A percentile compares a stretch with the other conserved stretches of the same genome.
These are phyloP conservation scores for Temnothorax unifasciatus DNA, from an alignment of 2,888 invertebrate species.

Conservation along the genomic window DNA sequence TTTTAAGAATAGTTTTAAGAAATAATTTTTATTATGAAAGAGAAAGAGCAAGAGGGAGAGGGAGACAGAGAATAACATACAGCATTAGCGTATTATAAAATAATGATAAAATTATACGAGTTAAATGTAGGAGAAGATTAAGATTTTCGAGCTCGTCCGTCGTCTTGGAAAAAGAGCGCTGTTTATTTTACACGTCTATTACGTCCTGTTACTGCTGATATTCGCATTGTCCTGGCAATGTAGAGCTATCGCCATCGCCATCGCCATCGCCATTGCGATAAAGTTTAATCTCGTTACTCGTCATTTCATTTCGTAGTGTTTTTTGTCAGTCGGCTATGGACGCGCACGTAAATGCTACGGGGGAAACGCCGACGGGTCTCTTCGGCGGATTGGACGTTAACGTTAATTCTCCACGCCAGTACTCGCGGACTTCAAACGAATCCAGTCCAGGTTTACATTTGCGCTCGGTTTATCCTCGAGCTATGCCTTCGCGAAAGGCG, in stretches of 20 bases:
- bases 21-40: background rate
- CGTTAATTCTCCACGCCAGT: conserved; percentile 53
- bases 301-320: conserved; percentile 45
- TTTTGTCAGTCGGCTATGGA: conserved; percentile 12
- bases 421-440: conserved; percentile 57
- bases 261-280: conserved; percentile 9
- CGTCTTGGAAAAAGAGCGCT: conserved; percentile 2
- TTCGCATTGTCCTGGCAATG: conserved; percentile 24
- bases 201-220: conserved; percentile 31
- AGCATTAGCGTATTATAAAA: background rate
- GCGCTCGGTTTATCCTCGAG: conserved; percentile 24
- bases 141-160: background rate
- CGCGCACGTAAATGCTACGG: conserved; percentile 11
- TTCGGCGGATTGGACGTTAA: conserved; percentile 50
- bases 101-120: conserved; percentile 18
- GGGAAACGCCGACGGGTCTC: conserved; percentile 13
- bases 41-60: background rate
- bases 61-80: background rate
- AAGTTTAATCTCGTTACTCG: conserved; percentile 44
- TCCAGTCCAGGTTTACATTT: conserved; percentile 29
- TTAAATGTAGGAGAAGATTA: background rate
- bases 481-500: conserved; percentile 42
- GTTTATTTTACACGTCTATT: conserved; percentile 30
- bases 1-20: background rate
- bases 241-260: background rate